These are phyloP conservation scores for Smithornis capensis DNA, from an alignment of 2,113 vertebrate genomes.

Conservation along the genomic window DNA sequence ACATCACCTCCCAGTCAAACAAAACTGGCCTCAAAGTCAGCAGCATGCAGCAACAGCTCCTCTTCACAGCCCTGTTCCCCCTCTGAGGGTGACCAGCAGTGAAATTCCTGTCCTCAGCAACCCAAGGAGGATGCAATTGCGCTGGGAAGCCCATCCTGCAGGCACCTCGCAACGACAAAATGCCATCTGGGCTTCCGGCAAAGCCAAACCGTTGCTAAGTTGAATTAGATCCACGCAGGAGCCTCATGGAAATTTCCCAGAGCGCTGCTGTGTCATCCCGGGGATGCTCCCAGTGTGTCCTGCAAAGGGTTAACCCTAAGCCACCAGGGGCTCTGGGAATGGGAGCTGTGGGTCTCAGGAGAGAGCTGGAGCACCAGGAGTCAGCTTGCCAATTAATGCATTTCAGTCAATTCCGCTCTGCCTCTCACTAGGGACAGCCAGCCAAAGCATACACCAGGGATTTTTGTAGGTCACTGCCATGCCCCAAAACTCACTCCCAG, in stretches of 20 bases:
- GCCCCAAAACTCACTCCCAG: neutral
- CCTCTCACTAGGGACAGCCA: neutral
- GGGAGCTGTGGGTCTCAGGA: neutral
- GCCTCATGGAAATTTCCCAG: constrained; percentile 1
- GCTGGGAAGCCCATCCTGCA: neutral
- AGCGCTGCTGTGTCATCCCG: neutral
- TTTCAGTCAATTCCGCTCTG: neutral
- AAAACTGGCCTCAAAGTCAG: neutral
- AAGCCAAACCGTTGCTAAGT: neutral
- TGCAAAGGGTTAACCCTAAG: neutral
- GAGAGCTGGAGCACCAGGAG: neutral
- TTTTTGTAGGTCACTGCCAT: constrained; percentile 10
- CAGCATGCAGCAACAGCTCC: fast-evolving
- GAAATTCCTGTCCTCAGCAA: neutral
- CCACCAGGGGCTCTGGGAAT: fast-evolving
- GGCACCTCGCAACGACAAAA: neutral
- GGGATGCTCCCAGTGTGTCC: neutral
- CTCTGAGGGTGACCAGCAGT: neutral
- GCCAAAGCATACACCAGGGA: neutral
- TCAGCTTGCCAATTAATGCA: neutral
- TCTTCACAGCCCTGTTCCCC: neutral
- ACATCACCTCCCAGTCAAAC: fast-evolving
- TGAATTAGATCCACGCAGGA: neutral
- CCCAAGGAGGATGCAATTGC: neutral
- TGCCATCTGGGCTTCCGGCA: neutral